Percentiles rank a stretch among this genome's conserved stretches.
phyloP scores from a whole-genome alignment of 2,113 vertebrate species.

The Corythoichthys intestinalis region DNA sequence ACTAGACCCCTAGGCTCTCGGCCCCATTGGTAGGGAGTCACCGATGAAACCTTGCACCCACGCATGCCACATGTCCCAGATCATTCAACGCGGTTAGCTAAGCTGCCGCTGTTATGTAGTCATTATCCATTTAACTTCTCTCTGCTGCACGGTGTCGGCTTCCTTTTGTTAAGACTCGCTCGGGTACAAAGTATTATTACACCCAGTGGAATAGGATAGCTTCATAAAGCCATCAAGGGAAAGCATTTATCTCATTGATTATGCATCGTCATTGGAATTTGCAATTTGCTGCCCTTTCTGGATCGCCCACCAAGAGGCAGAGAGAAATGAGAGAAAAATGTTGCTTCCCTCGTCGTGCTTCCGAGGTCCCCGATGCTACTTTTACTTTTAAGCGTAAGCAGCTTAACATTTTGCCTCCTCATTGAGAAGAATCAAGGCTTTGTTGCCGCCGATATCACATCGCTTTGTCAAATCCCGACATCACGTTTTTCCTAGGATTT shows the following conservation, averaged over 20 bases:
- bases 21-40: slow-evolving; percentile 51
- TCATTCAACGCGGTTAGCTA: slow-evolving; percentile 58
- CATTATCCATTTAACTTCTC: slow-evolving; percentile 70
- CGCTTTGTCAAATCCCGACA: slow-evolving; percentile 31
- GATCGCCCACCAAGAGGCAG: slow-evolving; percentile 17
- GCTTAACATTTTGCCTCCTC: slow-evolving; percentile 64
- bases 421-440: slow-evolving; percentile 50
- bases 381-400: slow-evolving; percentile 59
- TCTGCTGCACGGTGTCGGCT: slow-evolving; percentile 60
- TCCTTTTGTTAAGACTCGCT: slow-evolving; percentile 70
- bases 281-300: slow-evolving; percentile 26
- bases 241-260: slow-evolving; percentile 65
- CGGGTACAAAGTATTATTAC: slow-evolving; percentile 72
- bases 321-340: slow-evolving; percentile 27
- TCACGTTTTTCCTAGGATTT: slow-evolving; percentile 18
- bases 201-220: slow-evolving; percentile 62
- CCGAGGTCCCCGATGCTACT: slow-evolving; percentile 55
- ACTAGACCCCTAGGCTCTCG: slow-evolving; percentile 22
- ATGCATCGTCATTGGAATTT: slow-evolving; percentile 39
- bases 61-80: slow-evolving; percentile 60
- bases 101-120: slow-evolving; percentile 57
- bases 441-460: slow-evolving; percentile 39
- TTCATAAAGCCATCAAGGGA: slow-evolving; percentile 54
- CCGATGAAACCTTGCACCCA: slow-evolving; percentile 69
- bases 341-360: slow-evolving; percentile 3